phyloP scores from a whole-genome alignment of 2,888 invertebrate genomes.

The Chymomyza fuscimana region DNA sequence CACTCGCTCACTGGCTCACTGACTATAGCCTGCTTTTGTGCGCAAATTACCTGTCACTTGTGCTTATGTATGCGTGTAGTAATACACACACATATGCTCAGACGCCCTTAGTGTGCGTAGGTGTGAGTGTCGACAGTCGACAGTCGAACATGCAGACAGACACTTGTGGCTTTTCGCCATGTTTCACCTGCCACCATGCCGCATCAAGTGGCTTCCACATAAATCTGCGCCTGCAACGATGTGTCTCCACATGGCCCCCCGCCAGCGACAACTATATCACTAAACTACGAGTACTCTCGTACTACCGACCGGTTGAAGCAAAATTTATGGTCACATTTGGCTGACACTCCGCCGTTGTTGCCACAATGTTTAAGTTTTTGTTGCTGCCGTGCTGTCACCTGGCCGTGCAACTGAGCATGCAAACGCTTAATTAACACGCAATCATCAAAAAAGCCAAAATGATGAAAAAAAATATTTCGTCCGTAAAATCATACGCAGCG shows the following conservation, averaged over 20 bases:
- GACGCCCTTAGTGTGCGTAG: conserved; percentile 8
- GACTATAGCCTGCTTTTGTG: conserved; percentile 40
- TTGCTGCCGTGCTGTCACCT: background rate
- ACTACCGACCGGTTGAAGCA: background rate
- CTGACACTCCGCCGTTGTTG: conserved; percentile 1
- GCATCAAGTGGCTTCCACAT: background rate
- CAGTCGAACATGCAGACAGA: conserved; percentile 8
- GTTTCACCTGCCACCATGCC: conserved; percentile 12
- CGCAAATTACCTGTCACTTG: conserved; percentile 72
- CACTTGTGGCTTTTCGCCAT: conserved; percentile 45
- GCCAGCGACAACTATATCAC: background rate
- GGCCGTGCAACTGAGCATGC: conserved; percentile 57
- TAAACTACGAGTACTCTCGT: background rate
- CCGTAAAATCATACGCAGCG: no score
- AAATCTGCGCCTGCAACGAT: background rate
- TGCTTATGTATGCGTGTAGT: conserved; percentile 48
- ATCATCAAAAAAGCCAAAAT: conserved; percentile 42
- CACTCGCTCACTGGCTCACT: conserved; percentile 15
- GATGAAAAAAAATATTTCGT: background rate
- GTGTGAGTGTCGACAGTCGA: conserved; percentile 13
- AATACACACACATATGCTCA: conserved; percentile 6
- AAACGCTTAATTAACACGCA: conserved; percentile 62
- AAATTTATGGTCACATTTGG: conserved; percentile 49
- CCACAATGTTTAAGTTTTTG: background rate
- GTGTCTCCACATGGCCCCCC: no score